Evolutionary conservation across 2,888 invertebrate genomes (phyloP).

Genomic region (Platycheirus rosarum): DNA sequence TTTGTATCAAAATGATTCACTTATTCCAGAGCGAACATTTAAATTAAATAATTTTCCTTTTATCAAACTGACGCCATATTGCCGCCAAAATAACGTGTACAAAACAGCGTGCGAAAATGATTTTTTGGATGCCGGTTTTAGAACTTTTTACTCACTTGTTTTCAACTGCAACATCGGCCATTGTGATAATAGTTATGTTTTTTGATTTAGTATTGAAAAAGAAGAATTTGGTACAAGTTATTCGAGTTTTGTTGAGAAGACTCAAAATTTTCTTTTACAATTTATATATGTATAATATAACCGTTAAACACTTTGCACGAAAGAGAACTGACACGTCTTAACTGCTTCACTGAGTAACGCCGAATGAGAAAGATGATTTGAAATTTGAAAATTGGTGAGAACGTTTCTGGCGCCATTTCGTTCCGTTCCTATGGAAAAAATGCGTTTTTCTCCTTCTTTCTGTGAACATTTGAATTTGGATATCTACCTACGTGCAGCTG

Average conservation of each 20-base stretch:
- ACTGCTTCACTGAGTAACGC: slow-evolving; percentile 81
- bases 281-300: slow-evolving; percentile 74
- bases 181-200: slow-evolving; percentile 78
- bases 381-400: slow-evolving; percentile 70
- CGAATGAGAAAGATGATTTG: slow-evolving; percentile 80
- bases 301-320: slow-evolving; percentile 71
- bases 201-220: slow-evolving; percentile 68
- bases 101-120: slow-evolving; percentile 37
- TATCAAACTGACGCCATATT: slow-evolving; percentile 76
- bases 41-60: slow-evolving; percentile 9
- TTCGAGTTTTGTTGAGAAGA: slow-evolving; percentile 50
- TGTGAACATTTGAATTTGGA: neutral
- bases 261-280: slow-evolving; percentile 76
- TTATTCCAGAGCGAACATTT: slow-evolving; percentile 45
- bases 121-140: slow-evolving; percentile 43
- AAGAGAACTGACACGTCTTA: slow-evolving; percentile 76
- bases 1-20: slow-evolving; percentile 61
- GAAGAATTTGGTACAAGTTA: slow-evolving; percentile 68
- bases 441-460: slow-evolving; percentile 38
- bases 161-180: slow-evolving; percentile 83
- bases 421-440: slow-evolving; percentile 59
- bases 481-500: slow-evolving; percentile 3
- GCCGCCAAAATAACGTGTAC: slow-evolving; percentile 75
- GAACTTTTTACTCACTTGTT: slow-evolving; percentile 82
- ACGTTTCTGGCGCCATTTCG: neutral